phyloP scores from a whole-genome alignment of 2,113 vertebrate genomes.

The Caracal caracal region DNA sequence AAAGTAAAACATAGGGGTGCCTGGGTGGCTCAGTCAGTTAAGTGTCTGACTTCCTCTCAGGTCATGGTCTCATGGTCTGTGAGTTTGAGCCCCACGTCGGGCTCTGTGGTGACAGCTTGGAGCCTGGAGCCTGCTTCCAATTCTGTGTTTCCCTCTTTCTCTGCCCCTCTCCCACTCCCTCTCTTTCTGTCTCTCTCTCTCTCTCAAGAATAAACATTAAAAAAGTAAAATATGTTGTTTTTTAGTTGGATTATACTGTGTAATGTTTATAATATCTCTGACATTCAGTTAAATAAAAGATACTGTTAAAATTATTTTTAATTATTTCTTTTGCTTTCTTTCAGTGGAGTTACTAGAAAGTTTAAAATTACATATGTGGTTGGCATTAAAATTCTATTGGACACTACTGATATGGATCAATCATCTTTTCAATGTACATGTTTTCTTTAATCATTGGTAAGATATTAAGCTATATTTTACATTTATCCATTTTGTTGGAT shows the following conservation, averaged over 20 bases:
- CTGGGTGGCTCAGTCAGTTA: no score
- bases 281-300: background rate
- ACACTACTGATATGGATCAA: background rate
- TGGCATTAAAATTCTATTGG: background rate
- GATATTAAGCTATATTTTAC: background rate
- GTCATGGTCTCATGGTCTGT: no score
- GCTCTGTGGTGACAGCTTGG: no score
- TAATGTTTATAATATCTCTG: conserved; percentile 21
- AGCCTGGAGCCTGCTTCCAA: no score
- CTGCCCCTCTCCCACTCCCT: no score
- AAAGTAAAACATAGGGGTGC: background rate
- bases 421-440: background rate
- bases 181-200: no score
- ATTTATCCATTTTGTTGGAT: background rate
- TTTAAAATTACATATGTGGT: background rate
- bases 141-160: no score
- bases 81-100: no score
- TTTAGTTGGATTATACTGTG: background rate
- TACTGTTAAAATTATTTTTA: background rate
- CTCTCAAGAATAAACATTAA: no score
- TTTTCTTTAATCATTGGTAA: conserved; percentile 25
- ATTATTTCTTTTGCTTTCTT: background rate
- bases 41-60: no score
- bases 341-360: background rate
- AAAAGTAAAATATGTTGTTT: background rate